Conservation (phyloP, 2,888 invertebrate species). For the Himalopsyche anomala region DNA sequence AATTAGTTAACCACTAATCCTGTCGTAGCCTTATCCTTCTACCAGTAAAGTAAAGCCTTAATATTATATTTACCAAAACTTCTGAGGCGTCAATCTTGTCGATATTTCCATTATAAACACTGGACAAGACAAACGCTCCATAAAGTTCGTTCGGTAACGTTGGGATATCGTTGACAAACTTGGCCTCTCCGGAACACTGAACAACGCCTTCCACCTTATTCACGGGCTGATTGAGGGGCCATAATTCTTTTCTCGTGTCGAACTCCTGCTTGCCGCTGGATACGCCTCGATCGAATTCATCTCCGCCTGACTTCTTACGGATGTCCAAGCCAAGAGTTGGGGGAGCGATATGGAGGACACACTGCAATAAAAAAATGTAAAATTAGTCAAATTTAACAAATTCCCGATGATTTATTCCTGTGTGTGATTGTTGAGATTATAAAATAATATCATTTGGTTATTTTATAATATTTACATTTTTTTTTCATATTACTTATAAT, state of each 20-base stretch:
- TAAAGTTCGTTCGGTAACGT: slow-evolving; percentile 78
- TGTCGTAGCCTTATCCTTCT: no score
- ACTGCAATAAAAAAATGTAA: slow-evolving; percentile 70
- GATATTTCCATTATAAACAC: slow-evolving; percentile 77
- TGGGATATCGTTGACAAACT: slow-evolving; percentile 80
- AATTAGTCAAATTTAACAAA: no score
- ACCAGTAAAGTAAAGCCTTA: no score
- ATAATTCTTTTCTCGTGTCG: slow-evolving; percentile 79
- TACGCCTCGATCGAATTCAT: slow-evolving; percentile 76
- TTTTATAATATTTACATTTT: no score
- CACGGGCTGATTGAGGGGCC: slow-evolving; percentile 83
- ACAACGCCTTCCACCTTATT: slow-evolving; percentile 80
- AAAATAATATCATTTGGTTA: no score
- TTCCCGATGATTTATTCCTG: no score
- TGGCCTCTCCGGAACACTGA: slow-evolving; percentile 82
- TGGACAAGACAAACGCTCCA: slow-evolving; percentile 80
- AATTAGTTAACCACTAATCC: no score
- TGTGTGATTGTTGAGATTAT: no score
- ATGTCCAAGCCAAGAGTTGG: slow-evolving; percentile 70
- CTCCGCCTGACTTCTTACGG: slow-evolving; percentile 78
- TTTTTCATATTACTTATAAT: no score
- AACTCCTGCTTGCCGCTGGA: slow-evolving; percentile 80
- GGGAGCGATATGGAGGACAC: slow-evolving; percentile 75
- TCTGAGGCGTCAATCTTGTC: slow-evolving; percentile 74
- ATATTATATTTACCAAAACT: slow-evolving; percentile 74